These are phyloP conservation scores for Amphiprion ocellaris DNA, from an alignment of 2,113 vertebrate species.

Conservation along the genomic window DNA sequence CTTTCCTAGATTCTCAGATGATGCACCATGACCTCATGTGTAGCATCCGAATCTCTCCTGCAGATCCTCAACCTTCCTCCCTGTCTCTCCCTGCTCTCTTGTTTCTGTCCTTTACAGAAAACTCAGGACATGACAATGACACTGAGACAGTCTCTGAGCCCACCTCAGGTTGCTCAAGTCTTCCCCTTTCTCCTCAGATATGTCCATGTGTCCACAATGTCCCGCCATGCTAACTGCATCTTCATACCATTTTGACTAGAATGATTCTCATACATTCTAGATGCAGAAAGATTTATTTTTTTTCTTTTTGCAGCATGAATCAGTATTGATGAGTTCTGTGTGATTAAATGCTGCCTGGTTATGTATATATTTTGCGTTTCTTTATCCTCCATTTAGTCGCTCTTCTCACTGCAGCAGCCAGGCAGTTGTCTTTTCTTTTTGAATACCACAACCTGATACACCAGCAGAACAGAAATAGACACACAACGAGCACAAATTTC, in stretches of 20 bases:
- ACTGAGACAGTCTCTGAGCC: constrained; percentile 93
- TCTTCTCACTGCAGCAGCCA: constrained; percentile 16
- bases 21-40: constrained; percentile 42
- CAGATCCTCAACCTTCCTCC: constrained; percentile 74
- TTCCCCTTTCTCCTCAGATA: constrained; percentile 79
- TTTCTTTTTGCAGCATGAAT: constrained; percentile 69
- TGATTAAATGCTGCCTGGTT: constrained; percentile 29
- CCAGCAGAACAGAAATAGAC: constrained; percentile 41
- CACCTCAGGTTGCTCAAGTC: constrained; percentile 93
- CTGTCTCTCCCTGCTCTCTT: constrained; percentile 86
- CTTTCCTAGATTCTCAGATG: constrained; percentile 34
- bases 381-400: constrained; percentile 15
- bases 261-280: constrained; percentile 67
- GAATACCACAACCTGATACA: constrained; percentile 27
- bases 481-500: constrained; percentile 19
- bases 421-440: rapidly evolving
- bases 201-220: constrained; percentile 71
- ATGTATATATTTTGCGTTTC: constrained; percentile 8
- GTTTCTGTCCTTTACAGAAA: constrained; percentile 94
- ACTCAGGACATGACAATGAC: constrained; percentile 96
- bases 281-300: constrained; percentile 33
- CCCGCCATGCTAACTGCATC: constrained; percentile 74
- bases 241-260: constrained; percentile 68
- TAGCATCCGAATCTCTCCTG: constrained; percentile 61
- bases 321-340: constrained; percentile 33